A percentile compares a stretch with the other conserved stretches of the same genome.
Conservation (phyloP, 2,113 vertebrate species). For the Cinclus cinclus region DNA sequence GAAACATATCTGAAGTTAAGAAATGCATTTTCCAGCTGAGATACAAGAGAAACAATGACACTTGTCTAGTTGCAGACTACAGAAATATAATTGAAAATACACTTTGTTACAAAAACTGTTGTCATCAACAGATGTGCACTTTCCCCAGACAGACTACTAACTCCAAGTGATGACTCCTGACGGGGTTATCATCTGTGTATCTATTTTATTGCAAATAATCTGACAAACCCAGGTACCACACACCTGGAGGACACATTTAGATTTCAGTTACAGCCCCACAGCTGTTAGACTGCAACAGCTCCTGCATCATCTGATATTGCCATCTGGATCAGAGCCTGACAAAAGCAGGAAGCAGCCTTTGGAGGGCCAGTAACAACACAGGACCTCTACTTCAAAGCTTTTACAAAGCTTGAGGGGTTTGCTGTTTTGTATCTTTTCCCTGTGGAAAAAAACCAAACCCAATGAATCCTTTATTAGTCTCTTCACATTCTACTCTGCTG, state of each 20-base stretch:
- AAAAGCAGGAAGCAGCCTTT: background rate
- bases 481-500: background rate
- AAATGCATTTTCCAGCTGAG: background rate
- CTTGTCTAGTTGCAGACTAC: fast-evolving
- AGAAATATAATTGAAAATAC: background rate
- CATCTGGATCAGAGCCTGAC: background rate
- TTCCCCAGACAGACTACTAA: background rate
- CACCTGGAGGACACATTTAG: background rate
- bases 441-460: background rate
- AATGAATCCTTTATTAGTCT: fast-evolving
- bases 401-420: background rate
- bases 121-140: background rate
- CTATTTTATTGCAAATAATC: background rate
- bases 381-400: background rate
- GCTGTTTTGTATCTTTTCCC: background rate
- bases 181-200: background rate
- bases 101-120: background rate
- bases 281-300: background rate
- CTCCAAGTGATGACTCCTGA: background rate
- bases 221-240: background rate
- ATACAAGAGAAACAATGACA: background rate
- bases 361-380: background rate
- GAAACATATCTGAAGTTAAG: background rate
- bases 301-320: background rate
- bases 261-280: background rate